Conservation (phyloP, 2,888 invertebrate genomes). For the Marronus borbonicus region DNA sequence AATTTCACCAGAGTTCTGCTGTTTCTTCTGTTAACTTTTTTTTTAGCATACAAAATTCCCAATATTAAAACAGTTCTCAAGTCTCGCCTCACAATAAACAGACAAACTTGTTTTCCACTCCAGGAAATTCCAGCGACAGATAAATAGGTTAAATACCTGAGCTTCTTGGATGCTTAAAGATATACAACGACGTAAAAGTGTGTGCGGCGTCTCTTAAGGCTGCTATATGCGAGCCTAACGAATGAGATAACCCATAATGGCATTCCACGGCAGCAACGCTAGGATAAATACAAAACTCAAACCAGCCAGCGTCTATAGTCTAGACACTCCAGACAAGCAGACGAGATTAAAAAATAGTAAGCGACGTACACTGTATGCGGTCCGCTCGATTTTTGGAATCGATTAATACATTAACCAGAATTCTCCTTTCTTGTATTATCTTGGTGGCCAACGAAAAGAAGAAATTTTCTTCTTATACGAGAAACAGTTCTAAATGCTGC, state of each 20-base stretch:
- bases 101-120: constrained; percentile 24
- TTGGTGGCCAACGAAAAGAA: background rate
- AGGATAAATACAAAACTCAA: constrained; percentile 4
- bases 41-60: background rate
- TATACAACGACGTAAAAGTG: constrained; percentile 31
- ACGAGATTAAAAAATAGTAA: background rate
- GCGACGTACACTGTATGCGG: background rate
- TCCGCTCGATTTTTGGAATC: constrained; percentile 21
- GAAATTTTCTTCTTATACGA: constrained; percentile 7
- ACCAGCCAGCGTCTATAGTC: constrained; percentile 13
- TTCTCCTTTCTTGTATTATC: background rate
- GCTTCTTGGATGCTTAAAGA: constrained; percentile 39
- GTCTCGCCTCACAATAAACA: constrained; percentile 10
- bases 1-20: too few species aligned
- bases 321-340: constrained; percentile 32
- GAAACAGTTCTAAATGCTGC: background rate
- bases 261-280: constrained; percentile 26
- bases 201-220: constrained; percentile 18
- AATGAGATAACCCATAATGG: constrained; percentile 41
- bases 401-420: constrained; percentile 33
- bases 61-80: too few species aligned
- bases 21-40: background rate
- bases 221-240: constrained; percentile 6
- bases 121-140: constrained; percentile 43
- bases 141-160: constrained; percentile 44